Evolutionary conservation across 2,888 invertebrate species (phyloP), one percentile per base, ranked within the genome.

Genomic region (Elmis aenea): DNA sequence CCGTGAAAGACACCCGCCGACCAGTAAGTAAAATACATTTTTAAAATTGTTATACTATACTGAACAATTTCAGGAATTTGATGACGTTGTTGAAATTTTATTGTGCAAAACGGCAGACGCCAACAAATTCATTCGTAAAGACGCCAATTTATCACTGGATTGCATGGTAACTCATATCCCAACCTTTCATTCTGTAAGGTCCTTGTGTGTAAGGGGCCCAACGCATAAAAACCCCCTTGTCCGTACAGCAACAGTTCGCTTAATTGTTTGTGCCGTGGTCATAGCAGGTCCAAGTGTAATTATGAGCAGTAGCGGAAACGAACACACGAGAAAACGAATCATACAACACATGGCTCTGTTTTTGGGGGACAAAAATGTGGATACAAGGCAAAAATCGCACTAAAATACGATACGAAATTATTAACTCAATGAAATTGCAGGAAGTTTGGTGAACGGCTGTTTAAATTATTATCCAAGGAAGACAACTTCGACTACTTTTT

Each of bases 61-160:
- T 22, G 13, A 29, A 29, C 22, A 3, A 26, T 12, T n/a, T 26
- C 57, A 83, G 83, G 85, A 85, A 61, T 76, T 84, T 58, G 82
- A 83, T 56, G 79, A 80, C 55, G 76, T 81, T n/a, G 72, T 80
- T 2, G 74, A 76, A 28, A 68, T 73, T 8, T 67, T 86, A 26
- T 66, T 86, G 34, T 72, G 70, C 38, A 84, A 83, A 66, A 79
- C 81, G 0, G 82, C 84, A 26, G 85, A 86, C 61, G 79, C 77
- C 51, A 83, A 80, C 55, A 78, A 76, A 32, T 81, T 85, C 48
- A 83, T 88, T 47, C 72, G 83, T 4, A 79, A 83, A 41, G 86
- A 86, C 35, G 82, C 85, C 13, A 83, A 84, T 58, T 67, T 79
- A 29, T 79, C 85, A 0, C 67, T 88, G 25, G 79, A 79, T 49